Conservation (phyloP, 2,888 invertebrate genomes). For the Rhimphoctona megacephalus region DNA sequence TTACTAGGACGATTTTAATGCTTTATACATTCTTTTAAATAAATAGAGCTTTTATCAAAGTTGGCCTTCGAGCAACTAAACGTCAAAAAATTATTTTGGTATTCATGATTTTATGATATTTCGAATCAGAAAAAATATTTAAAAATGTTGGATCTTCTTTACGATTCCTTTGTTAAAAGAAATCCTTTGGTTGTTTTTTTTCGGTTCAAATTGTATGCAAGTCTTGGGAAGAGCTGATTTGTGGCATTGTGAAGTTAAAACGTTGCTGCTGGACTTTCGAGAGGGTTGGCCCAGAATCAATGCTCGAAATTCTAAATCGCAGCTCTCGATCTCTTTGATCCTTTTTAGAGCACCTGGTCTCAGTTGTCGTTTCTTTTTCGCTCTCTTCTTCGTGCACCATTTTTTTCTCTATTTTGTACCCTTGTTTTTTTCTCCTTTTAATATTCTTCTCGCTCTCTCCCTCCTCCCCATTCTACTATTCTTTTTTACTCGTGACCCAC, state of each 20-base stretch:
- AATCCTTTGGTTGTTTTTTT: slow-evolving; percentile 20
- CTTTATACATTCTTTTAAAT: background rate
- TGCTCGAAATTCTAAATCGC: slow-evolving; percentile 64
- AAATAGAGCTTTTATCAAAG: background rate
- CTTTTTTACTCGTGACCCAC: slow-evolving; percentile 32
- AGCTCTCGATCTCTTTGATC: slow-evolving; percentile 71
- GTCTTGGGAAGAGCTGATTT: slow-evolving; percentile 51
- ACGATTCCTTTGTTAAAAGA: background rate
- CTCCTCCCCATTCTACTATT: slow-evolving; percentile 35
- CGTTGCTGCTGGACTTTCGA: slow-evolving; percentile 52
- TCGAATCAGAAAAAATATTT: background rate
- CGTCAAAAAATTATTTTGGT: background rate
- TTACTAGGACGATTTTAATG: background rate
- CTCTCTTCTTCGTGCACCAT: slow-evolving; percentile 36
- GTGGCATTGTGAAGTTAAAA: slow-evolving; percentile 57
- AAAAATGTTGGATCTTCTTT: background rate
- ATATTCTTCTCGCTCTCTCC: slow-evolving; percentile 17
- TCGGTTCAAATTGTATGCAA: background rate
- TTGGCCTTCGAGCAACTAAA: background rate
- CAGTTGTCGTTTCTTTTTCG: slow-evolving; percentile 47
- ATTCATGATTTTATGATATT: background rate
- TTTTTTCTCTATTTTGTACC: slow-evolving; percentile 18
- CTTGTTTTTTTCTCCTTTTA: slow-evolving; percentile 36
- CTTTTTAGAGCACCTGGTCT: slow-evolving; percentile 67
- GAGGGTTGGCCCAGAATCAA: slow-evolving; percentile 60